These are phyloP conservation scores for Ryuthela nishihirai DNA, from an alignment of 2,888 invertebrate species.

Conservation along the genomic window DNA sequence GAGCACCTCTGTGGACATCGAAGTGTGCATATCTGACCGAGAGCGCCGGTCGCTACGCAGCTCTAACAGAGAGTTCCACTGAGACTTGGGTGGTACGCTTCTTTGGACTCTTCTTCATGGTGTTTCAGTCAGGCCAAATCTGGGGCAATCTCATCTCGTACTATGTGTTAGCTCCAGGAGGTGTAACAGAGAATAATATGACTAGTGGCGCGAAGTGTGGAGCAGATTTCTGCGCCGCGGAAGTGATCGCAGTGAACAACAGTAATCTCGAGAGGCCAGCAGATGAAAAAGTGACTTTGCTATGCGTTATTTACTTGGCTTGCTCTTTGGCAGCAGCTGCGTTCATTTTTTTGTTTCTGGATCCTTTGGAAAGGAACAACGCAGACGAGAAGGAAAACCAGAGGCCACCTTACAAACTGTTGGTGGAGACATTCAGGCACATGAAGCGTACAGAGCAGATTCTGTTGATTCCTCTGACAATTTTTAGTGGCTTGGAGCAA, in stretches of 20 bases:
- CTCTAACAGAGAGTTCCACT: neutral
- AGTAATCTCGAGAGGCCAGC: neutral
- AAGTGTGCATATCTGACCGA: slow-evolving; percentile 28
- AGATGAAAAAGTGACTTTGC: slow-evolving; percentile 73
- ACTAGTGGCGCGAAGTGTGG: slow-evolving; percentile 1
- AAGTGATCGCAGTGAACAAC: neutral
- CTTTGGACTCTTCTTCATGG: slow-evolving; percentile 26
- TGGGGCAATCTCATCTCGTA: slow-evolving; percentile 16
- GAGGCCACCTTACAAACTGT: slow-evolving; percentile 50
- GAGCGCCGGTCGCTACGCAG: slow-evolving; percentile 9
- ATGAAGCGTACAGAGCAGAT: slow-evolving; percentile 87
- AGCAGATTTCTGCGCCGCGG: slow-evolving; percentile 15
- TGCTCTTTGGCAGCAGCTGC: slow-evolving; percentile 71
- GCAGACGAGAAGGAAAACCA: slow-evolving; percentile 15
- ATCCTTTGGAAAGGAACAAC: slow-evolving; percentile 7
- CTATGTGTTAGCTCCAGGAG: neutral
- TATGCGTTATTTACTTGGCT: slow-evolving; percentile 81
- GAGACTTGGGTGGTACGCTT: slow-evolving; percentile 12
- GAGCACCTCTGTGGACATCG: slow-evolving; percentile 29
- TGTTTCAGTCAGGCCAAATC: slow-evolving; percentile 13
- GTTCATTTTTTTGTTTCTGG: slow-evolving; percentile 13
- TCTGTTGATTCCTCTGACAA: slow-evolving; percentile 86
- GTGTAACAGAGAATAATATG: neutral
- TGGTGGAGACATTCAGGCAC: slow-evolving; percentile 85
- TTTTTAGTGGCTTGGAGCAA: slow-evolving; percentile 97